Conservation (phyloP, 2,888 invertebrate genomes). For the Schizotus pectinicornis region DNA sequence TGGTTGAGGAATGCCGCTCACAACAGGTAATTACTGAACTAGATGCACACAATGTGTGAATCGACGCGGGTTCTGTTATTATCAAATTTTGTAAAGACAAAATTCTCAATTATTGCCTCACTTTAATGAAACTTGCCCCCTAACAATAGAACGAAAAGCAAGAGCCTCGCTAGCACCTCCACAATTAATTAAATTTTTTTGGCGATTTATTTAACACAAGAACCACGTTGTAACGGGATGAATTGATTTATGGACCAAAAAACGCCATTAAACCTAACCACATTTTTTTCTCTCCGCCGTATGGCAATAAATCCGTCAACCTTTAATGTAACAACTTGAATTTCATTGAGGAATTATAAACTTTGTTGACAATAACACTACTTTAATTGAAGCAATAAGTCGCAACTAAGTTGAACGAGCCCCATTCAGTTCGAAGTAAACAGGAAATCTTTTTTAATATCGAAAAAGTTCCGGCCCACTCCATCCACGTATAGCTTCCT, state of each 20-base stretch:
- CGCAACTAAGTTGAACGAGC: background rate
- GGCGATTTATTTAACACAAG: constrained; percentile 1
- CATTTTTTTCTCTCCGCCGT: constrained; percentile 11
- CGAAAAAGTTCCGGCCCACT: too few species aligned
- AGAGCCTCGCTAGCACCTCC: too few species aligned
- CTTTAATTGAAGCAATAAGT: background rate
- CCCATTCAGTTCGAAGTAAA: too few species aligned
- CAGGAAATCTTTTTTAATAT: too few species aligned
- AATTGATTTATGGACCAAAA: constrained; percentile 20
- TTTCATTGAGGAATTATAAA: background rate
- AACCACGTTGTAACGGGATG: constrained; percentile 2
- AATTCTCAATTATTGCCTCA: constrained; percentile 9
- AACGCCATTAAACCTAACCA: background rate
- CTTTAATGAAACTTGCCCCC: constrained; percentile 1
- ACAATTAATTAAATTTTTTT: background rate
- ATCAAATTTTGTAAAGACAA: constrained; percentile 23
- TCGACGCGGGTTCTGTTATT: constrained; percentile 20
- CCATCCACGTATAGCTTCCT: too few species aligned
- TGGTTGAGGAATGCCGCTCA: constrained; percentile 31
- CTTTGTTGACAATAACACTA: background rate
- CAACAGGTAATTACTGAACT: constrained; percentile 32
- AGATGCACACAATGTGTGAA: constrained; percentile 32
- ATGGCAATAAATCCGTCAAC: constrained; percentile 14
- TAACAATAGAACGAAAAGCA: background rate
- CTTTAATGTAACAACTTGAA: background rate